Percentiles rank a stretch among this genome's conserved stretches.
These are phyloP conservation scores for Holacanthus passer DNA, from an alignment of 2,113 vertebrate genomes.

Conservation along the genomic window DNA sequence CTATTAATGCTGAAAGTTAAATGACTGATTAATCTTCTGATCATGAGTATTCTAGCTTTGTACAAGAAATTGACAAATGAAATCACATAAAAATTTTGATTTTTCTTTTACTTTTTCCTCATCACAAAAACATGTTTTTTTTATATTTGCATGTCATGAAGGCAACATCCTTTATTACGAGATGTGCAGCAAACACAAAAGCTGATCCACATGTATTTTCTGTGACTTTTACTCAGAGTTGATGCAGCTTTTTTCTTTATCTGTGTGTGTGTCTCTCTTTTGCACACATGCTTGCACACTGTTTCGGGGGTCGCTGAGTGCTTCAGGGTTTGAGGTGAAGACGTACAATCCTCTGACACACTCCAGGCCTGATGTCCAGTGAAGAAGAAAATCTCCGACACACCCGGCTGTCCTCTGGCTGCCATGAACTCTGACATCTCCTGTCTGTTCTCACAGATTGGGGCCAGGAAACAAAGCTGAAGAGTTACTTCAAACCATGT, in stretches of 20 bases:
- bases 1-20: not conserved
- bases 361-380: conserved; percentile 63
- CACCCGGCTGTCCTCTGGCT: conserved; percentile 33
- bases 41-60: no score
- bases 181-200: not conserved
- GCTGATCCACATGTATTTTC: not conserved
- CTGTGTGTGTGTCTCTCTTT: not conserved
- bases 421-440: conserved; percentile 38
- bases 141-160: not conserved
- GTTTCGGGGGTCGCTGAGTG: conserved; percentile 1
- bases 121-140: not conserved
- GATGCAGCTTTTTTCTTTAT: not conserved
- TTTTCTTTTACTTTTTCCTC: not conserved
- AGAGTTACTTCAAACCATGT: not conserved
- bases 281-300: conserved; percentile 4
- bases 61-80: not conserved
- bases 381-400: conserved; percentile 55
- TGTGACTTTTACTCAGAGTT: not conserved
- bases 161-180: not conserved
- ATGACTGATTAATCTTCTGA: no score
- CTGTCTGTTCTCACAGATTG: conserved; percentile 11
- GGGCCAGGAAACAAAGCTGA: not conserved
- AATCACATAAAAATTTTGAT: not conserved
- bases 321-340: conserved; percentile 26
- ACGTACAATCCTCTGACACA: conserved; percentile 49